Percentiles rank a stretch among this genome's conserved stretches.
phyloP scores from a whole-genome alignment of 92 coral and sea anemone species.

The Umimayanthus chanpuru region DNA sequence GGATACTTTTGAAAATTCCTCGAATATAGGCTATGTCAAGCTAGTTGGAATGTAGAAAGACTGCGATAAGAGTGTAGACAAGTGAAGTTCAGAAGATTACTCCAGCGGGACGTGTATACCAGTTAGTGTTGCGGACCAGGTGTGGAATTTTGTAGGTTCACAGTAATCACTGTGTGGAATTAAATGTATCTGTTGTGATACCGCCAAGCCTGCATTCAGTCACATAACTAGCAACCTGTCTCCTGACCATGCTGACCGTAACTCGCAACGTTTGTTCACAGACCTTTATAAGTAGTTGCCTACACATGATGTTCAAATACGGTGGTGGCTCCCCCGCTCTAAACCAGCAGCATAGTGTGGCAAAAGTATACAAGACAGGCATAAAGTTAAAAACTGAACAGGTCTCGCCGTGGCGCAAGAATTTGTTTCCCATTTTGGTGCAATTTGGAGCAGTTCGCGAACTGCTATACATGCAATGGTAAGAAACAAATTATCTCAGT shows the following conservation, averaged over 20 bases:
- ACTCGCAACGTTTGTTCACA: slow-evolving; percentile 1
- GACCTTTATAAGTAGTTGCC: no score
- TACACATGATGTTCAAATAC: no score
- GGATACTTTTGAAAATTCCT: neutral
- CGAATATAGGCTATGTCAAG: no score
- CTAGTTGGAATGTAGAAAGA: neutral
- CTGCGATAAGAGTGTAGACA: neutral
- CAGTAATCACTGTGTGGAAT: neutral
- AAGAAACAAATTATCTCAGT: no score
- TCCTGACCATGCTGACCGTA: neutral
- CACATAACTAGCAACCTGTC: slow-evolving; percentile 3
- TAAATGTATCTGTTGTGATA: neutral
- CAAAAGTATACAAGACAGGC: no score
- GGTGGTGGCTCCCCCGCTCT: no score
- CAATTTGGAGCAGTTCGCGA: no score
- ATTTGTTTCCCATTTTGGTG: no score
- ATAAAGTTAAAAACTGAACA: no score
- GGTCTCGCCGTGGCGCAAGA: no score
- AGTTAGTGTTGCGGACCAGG: neutral
- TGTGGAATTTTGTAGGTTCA: neutral
- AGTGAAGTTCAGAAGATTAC: slow-evolving; percentile 1
- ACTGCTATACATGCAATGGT: no score
- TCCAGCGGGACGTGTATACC: neutral
- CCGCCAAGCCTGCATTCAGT: neutral
- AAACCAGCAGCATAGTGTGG: no score